Base-by-base conservation (phyloP, 2,888 invertebrate species). In the Encarsia formosa region DNA sequence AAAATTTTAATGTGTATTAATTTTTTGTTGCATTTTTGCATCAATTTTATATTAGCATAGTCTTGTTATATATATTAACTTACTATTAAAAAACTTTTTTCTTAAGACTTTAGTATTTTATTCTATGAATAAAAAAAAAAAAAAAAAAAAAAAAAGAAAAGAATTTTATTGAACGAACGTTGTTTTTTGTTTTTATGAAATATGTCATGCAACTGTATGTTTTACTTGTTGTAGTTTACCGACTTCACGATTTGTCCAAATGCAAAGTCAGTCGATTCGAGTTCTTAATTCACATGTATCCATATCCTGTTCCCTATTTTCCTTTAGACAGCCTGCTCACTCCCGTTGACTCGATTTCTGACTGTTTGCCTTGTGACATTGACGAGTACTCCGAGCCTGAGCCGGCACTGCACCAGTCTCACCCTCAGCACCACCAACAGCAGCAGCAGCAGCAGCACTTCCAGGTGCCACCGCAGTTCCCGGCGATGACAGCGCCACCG, bases 281-380 rank as follows among this genome's bases (percentile, higher is more conserved):
- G 6, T 15, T n/a, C 6, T 8, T 16, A 4, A 49, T 47, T 18
- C 48, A 47, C 48, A 51, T 43, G 42, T 32, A 54, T 44, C 41
- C 49, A 46, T 58, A 26, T 42, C 56, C 54, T 54, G 56, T 54
- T 38, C 53, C 37, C 20, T 26, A 29, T 19, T 18, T 50, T 32
- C 26, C 31, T 29, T 44, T 39, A 58, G 58, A 58, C 42, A 58
- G 54, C 49, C 52, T 62, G 49, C 49, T 56, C 48, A 52, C 51
- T 19, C 49, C 54, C 41, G 50, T 59, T 18, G 59, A 60, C 19
- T 55, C 58, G 45, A 24, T 50, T 19, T 48, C 56, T n/a, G 56
- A 57, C 45, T 13, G 45, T 26, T 22, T 56, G 26, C 45, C 46
- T 16, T n/a, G 31, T 19, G 46, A 48, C 3, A 43, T 42, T 2